Percentiles rank a stretch among this genome's conserved stretches.
Evolutionary conservation across 2,113 vertebrate species (phyloP).

Genomic region (Octodon degus): DNA sequence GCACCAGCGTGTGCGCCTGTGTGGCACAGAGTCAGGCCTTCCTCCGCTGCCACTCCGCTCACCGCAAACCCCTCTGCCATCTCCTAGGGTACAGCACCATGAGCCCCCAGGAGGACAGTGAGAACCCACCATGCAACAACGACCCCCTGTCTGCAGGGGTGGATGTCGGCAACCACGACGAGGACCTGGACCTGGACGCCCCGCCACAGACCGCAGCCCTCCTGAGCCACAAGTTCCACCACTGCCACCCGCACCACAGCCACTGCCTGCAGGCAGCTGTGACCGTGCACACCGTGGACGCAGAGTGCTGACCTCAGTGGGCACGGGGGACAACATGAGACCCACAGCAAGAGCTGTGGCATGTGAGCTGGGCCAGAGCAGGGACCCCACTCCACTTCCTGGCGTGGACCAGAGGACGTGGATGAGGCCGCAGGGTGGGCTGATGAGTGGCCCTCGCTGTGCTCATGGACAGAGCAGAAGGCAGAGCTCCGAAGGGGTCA

Average conservation of each 20-base stretch:
- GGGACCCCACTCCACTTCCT: neutral
- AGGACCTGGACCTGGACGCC: slow-evolving; percentile 96
- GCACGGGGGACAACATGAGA: neutral
- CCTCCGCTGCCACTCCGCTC: neutral
- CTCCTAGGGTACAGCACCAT: slow-evolving; percentile 97
- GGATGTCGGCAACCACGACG: slow-evolving; percentile 96
- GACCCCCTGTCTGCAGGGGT: slow-evolving; percentile 96
- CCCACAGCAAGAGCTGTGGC: neutral
- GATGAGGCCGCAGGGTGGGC: slow-evolving; percentile 31
- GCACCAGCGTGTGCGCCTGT: accelerated
- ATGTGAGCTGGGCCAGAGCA: neutral
- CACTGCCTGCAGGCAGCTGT: slow-evolving; percentile 97
- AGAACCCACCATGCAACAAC: slow-evolving; percentile 96
- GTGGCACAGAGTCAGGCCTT: neutral
- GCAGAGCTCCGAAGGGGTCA: slow-evolving; percentile 74
- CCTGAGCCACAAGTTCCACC: slow-evolving; percentile 97
- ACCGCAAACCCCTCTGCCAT: neutral
- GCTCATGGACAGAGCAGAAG: slow-evolving; percentile 68
- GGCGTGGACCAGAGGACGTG: neutral
- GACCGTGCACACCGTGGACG: slow-evolving; percentile 97
- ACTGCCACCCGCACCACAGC: slow-evolving; percentile 94
- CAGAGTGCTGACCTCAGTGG: slow-evolving; percentile 89
- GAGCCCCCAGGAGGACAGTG: slow-evolving; percentile 99
- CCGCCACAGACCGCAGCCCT: slow-evolving; percentile 97
- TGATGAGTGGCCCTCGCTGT: slow-evolving; percentile 76